A percentile compares a stretch with the other conserved stretches of the same genome.
Conservation (phyloP, 1,140 invertebrate genomes). For the Tenebrio molitor region DNA sequence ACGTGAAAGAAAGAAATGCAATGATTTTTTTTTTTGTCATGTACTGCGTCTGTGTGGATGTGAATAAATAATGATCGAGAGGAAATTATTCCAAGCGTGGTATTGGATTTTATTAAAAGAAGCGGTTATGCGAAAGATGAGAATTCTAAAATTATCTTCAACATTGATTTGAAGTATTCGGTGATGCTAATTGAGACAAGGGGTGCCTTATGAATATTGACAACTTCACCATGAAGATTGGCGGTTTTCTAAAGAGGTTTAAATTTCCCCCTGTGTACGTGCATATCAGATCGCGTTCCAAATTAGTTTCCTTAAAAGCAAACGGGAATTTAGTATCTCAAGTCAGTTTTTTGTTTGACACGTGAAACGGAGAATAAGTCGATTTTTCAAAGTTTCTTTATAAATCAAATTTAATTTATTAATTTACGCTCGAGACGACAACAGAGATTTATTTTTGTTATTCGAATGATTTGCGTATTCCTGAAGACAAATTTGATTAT, state of each 20-base stretch:
- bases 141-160: conserved; percentile 4
- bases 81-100: no score
- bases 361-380: not conserved
- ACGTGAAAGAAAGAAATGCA: no score
- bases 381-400: not conserved
- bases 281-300: not conserved
- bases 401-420: no score
- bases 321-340: not conserved
- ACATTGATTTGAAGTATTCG: not conserved
- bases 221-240: not conserved
- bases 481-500: not conserved
- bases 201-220: conserved; percentile 3
- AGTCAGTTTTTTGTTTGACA: not conserved
- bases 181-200: not conserved
- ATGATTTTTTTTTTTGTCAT: no score
- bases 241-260: not conserved
- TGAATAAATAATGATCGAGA: no score
- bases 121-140: not conserved
- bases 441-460: not conserved
- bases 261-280: not conserved
- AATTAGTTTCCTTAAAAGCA: conserved; percentile 5
- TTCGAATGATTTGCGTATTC: not conserved
- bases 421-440: not conserved
- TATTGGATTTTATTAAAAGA: not conserved
- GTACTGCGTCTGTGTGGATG: no score